These are phyloP conservation scores for Cardiocondyla obscurior DNA, from an alignment of 1,140 invertebrate genomes.

Conservation along the genomic window DNA sequence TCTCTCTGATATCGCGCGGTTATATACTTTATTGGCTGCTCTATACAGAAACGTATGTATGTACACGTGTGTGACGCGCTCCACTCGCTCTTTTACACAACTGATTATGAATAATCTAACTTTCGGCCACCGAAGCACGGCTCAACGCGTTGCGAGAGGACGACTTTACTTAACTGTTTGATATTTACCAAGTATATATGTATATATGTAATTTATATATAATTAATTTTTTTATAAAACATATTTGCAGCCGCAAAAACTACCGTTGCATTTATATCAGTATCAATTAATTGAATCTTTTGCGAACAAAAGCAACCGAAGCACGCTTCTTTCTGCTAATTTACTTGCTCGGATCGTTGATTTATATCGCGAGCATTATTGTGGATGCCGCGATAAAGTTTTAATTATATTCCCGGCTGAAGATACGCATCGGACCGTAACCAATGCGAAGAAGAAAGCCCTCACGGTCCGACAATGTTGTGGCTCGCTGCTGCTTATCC, in stretches of 20 bases:
- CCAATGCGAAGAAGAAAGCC: slow-evolving; percentile 64
- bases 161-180: not conserved
- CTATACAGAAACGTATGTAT: slow-evolving; percentile 18
- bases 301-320: not conserved
- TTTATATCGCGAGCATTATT: slow-evolving; percentile 62
- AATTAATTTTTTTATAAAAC: not conserved
- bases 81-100: not conserved
- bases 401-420: slow-evolving; percentile 67
- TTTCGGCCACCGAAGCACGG: not conserved
- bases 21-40: slow-evolving; percentile 53
- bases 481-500: slow-evolving; percentile 45
- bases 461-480: slow-evolving; percentile 34
- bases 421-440: slow-evolving; percentile 61
- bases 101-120: slow-evolving; percentile 46
- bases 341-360: slow-evolving; percentile 52
- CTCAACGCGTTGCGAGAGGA: not conserved
- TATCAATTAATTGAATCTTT: not conserved
- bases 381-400: slow-evolving; percentile 65
- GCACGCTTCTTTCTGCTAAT: slow-evolving; percentile 42
- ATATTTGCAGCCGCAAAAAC: not conserved
- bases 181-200: not conserved
- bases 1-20: slow-evolving; percentile 51
- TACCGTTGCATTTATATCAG: not conserved
- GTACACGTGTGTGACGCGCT: not conserved
- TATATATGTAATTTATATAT: too few species aligned